Evolutionary conservation across 37 sponge, comb jelly and placozoan genomes (phyloP), one percentile per base, ranked within the genome.

Genomic region (Chondrilla cf. caribensis): DNA sequence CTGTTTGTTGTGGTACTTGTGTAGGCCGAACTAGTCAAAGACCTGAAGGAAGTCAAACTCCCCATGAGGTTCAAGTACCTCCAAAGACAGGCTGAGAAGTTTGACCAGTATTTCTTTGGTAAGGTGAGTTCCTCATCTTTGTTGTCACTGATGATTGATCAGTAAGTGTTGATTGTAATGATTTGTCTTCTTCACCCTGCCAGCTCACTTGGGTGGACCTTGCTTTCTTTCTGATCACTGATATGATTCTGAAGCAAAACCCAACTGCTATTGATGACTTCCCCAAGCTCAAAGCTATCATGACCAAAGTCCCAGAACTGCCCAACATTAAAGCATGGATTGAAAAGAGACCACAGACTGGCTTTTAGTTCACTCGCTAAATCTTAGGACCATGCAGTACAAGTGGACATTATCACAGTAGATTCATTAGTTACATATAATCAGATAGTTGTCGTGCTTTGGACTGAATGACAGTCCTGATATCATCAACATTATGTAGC

Each of bases 321-420:
- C 81, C 81, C 5, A 57, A 51, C 58, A 80, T 80, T 18, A 25
- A 58, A 6, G 58, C 58, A 40, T 80, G 81, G 81, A 28, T 80
- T 7, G 40, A 58, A 59, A 31, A 21, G 36, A 51, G 81, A 17
- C 81, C 81, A 80, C 31, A 38, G 51, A 24, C 57, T 51, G 21
- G 22, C 8, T 78, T 54, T 42, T 78, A 43, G 19, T 35, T 47
- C 51, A 47, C 9, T 47, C 6, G 51, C 51, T 47, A 11, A 47
- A 47, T n/a, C n/a, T n/a, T n/a, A n/a, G n/a, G n/a, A n/a, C n/a
- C n/a, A n/a, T n/a, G n/a, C n/a, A n/a, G n/a, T n/a, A n/a, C n/a
- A n/a, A n/a, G n/a, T n/a, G n/a, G n/a, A n/a, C n/a, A n/a, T n/a
- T n/a, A n/a, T n/a, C n/a, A n/a, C n/a, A n/a, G n/a, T n/a, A n/a